A percentile compares a stretch with the other conserved stretches of the same genome.
Conservation (phyloP, 2,113 vertebrate species). For the Esox niger region DNA sequence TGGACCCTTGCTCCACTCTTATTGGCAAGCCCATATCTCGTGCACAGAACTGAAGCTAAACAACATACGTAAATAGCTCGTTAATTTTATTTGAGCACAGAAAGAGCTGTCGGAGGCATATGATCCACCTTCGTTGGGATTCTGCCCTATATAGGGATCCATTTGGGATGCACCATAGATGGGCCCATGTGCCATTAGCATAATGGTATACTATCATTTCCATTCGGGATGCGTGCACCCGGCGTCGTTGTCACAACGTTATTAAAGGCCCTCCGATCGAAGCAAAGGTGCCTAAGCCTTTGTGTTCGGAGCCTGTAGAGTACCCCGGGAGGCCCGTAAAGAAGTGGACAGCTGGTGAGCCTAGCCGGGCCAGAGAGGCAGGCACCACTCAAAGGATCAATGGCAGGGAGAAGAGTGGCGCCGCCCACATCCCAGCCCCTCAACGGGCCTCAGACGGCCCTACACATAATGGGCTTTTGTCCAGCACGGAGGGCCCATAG, state of each 20-base stretch:
- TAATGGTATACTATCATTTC: background rate
- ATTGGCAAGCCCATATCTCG: no score
- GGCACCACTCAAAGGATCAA: conserved; percentile 38
- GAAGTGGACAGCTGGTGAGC: conserved; percentile 52
- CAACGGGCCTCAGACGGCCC: conserved; percentile 37
- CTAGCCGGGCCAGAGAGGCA: conserved; percentile 25
- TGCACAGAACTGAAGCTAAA: no score
- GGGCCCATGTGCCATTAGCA: background rate
- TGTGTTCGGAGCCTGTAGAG: conserved; percentile 2
- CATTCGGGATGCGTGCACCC: background rate
- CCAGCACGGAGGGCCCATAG: conserved; percentile 23
- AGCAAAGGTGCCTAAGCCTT: background rate
- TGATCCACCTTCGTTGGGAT: no score
- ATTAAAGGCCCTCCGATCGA: background rate
- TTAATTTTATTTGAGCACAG: no score
- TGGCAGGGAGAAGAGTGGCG: conserved; percentile 30
- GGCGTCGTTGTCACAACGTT: background rate
- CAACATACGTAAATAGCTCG: no score
- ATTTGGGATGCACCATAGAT: no score
- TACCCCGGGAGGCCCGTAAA: conserved; percentile 39
- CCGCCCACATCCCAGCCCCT: conserved; percentile 28
- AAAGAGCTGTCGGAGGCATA: no score
- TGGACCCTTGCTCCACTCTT: no score
- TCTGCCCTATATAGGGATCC: no score
- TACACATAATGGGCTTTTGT: conserved; percentile 54